Percentiles rank a stretch among this genome's conserved stretches.
Evolutionary conservation across 1,140 invertebrate genomes (phyloP).

Genomic region (Heliconius nattereri): DNA sequence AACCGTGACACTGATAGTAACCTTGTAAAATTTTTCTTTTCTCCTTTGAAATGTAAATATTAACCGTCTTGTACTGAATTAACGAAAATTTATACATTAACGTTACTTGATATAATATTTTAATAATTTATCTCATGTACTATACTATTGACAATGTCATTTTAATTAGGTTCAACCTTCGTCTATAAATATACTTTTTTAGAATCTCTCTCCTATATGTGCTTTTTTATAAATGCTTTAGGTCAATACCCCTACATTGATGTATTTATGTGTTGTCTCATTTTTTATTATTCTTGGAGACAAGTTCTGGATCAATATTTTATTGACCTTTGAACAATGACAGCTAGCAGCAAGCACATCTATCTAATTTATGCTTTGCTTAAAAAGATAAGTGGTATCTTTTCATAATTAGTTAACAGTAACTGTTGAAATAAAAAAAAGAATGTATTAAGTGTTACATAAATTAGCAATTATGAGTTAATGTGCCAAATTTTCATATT

Average conservation of each 20-base stretch:
- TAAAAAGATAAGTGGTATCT: background rate
- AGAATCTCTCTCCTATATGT: background rate
- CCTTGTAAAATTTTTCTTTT: slow-evolving; percentile 18
- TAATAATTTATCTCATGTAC: slow-evolving; percentile 1
- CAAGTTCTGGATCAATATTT: slow-evolving; percentile 26
- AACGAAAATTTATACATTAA: slow-evolving; percentile 9
- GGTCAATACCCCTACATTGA: background rate
- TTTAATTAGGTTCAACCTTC: slow-evolving; percentile 65
- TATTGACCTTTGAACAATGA: slow-evolving; percentile 35
- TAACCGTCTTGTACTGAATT: background rate
- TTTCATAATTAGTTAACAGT: background rate
- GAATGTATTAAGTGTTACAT: background rate
- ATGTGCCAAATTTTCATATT: background rate
- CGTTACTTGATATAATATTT: background rate
- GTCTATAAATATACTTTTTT: slow-evolving; percentile 63
- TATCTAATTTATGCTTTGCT: slow-evolving; percentile 26
- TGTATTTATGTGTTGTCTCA: background rate
- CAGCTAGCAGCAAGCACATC: slow-evolving; percentile 25
- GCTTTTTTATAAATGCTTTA: background rate
- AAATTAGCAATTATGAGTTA: background rate
- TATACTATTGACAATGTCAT: slow-evolving; percentile 52
- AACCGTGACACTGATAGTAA: slow-evolving; percentile 33
- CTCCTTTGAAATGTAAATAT: slow-evolving; percentile 16
- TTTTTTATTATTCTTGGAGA: background rate
- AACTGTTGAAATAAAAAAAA: background rate